Conservation (phyloP, 2,113 vertebrate genomes). For the Rhodinocichla rosea region DNA sequence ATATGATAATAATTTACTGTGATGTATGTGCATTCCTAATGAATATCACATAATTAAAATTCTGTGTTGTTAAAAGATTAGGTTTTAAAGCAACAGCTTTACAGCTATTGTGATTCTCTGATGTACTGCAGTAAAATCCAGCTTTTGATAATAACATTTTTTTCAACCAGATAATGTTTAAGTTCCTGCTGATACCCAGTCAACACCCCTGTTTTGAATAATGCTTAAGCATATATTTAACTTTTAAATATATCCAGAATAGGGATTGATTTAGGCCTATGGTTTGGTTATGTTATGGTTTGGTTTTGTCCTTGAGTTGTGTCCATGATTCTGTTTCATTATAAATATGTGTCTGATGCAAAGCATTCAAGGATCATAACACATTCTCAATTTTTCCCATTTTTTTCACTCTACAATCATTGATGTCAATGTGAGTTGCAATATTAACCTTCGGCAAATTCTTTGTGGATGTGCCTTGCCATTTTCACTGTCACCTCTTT, state of each 20-base stretch:
- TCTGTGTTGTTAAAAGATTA: not conserved
- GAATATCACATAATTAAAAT: not conserved
- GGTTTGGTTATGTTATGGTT: not conserved
- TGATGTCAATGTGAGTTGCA: not conserved
- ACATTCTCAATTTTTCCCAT: not conserved
- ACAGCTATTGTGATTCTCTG: not conserved
- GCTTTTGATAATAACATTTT: not conserved
- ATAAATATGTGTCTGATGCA: not conserved
- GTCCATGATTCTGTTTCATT: not conserved
- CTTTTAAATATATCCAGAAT: not conserved
- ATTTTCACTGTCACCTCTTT: not conserved
- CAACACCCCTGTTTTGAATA: not conserved
- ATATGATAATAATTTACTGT: not conserved
- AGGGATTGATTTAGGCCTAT: not conserved
- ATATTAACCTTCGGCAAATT: not conserved
- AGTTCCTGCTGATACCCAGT: not conserved
- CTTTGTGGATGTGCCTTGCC: not conserved
- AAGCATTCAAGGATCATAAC: not conserved
- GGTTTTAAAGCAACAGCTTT: not conserved
- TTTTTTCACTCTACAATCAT: not conserved
- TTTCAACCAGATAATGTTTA: not conserved
- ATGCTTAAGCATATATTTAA: not conserved
- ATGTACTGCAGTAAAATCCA: not conserved
- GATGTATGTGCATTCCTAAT: not conserved
- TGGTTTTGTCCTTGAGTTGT: not conserved